Evolutionary conservation across 2,797 vertebrate species (phyloP), one percentile per base, ranked within the genome.

Genomic region (Catharus ustulatus): DNA sequence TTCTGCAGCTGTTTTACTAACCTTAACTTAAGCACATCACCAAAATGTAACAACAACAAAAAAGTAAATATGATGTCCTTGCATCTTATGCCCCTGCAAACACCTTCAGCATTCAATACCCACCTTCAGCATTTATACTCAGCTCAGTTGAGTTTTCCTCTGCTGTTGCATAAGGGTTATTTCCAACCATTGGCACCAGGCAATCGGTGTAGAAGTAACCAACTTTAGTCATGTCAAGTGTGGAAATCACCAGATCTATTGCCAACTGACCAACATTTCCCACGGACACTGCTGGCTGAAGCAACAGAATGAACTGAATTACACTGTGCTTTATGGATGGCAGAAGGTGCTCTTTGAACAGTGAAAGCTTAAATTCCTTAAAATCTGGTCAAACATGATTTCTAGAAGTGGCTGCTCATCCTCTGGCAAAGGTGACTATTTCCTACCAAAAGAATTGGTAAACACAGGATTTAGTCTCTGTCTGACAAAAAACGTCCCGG

Each of bases 241-340:
- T 99, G 80, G 99, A 99, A 96, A 99, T 98, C 32, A 99, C 96
- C 74, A 99, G 98, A 96, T 99, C 99, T 92, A 98, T 96, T 6
- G 99, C 98, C 94, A 99, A 97, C 90, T 99, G 99, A 40, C 98
- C 99, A 83, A 99, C 99, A 78, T 99, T 99, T 63, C 99, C 99
- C 42, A 99, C 99, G 0, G 99, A 99, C 30, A 99, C 98, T 8
- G 98, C 99, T 36, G 99, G 99, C 99, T 99, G 95, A 92, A 97
- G 91, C 21, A 62, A 94, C 32, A 83, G 26, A 97, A 82, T 29
- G 64, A 75, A 77, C 11, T 3, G 0, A 80, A 29, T 84, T 52
- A 90, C 27, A 29, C 3, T 0, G 1, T 55, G 58, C 34, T 77
- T 79, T 52, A n/a, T 4, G 11, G 45, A 62, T 23, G 43, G 66